phyloP scores from a whole-genome alignment of 2,797 vertebrate genomes.

The Crenichthys baileyi region DNA sequence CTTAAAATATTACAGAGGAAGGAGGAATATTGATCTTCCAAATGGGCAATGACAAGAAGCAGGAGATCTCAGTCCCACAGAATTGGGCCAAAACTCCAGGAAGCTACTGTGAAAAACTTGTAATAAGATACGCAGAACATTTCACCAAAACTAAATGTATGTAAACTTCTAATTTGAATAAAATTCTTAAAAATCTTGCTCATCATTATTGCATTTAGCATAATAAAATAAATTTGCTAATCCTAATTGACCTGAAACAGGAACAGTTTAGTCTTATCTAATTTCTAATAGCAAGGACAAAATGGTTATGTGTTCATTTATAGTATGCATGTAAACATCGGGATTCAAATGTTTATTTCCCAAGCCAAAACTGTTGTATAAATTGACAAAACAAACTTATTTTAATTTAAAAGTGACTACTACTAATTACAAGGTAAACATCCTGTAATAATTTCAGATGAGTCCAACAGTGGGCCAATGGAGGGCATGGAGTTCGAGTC shows the following conservation, averaged over 20 bases:
- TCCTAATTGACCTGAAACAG: neutral
- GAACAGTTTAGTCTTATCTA: neutral
- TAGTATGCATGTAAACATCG: neutral
- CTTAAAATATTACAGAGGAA: neutral
- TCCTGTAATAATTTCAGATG: no score
- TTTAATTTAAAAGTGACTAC: slow-evolving; percentile 1
- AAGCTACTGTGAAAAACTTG: neutral
- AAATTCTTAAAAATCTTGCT: neutral
- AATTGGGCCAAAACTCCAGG: neutral
- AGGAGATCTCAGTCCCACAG: neutral
- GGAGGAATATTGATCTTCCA: neutral
- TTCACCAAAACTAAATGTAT: neutral
- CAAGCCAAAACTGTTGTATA: neutral
- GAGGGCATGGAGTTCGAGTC: slow-evolving; percentile 19
- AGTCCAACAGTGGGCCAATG: slow-evolving; percentile 10
- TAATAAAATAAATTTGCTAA: neutral
- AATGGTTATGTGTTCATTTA: neutral
- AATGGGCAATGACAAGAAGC: neutral
- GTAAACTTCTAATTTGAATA: neutral
- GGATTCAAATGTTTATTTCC: neutral
- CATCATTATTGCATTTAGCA: neutral
- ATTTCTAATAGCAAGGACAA: neutral
- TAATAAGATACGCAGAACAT: neutral
- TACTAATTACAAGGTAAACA: neutral
- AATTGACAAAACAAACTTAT: slow-evolving; percentile 1